These are phyloP conservation scores for Pandemis cinnamomeana DNA, from an alignment of 2,888 invertebrate genomes.

Conservation along the genomic window DNA sequence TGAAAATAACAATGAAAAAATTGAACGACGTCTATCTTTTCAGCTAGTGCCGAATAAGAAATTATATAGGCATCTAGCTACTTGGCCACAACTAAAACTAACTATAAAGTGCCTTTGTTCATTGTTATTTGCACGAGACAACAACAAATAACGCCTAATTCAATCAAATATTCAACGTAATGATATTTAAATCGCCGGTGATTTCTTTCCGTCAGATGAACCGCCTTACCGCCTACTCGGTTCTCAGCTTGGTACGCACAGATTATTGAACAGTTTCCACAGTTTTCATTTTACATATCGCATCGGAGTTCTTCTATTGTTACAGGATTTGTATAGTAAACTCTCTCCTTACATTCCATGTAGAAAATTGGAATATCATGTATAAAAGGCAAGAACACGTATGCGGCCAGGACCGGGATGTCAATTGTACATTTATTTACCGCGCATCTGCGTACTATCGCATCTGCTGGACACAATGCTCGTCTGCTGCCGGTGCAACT, in stretches of 20 bases:
- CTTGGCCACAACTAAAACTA: too few species aligned
- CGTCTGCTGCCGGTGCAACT: background rate
- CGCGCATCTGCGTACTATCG: slow-evolving; percentile 19
- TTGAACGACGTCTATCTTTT: too few species aligned
- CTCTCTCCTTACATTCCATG: too few species aligned
- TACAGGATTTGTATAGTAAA: background rate
- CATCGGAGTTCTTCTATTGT: too few species aligned
- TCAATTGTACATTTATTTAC: background rate
- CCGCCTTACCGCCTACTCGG: background rate
- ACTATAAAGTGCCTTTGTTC: too few species aligned
- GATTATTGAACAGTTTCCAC: background rate
- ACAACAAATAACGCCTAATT: too few species aligned
- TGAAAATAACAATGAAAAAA: too few species aligned
- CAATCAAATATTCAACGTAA: background rate
- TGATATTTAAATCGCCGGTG: background rate
- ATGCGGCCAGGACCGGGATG: background rate
- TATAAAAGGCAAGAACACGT: background rate
- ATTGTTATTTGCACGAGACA: too few species aligned
- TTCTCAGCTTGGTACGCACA: background rate
- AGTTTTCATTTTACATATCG: background rate
- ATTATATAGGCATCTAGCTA: too few species aligned
- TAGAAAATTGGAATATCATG: background rate
- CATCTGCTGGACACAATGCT: slow-evolving; percentile 7
- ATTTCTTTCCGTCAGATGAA: background rate
- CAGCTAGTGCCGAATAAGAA: too few species aligned